Base-by-base conservation (phyloP, 2,888 invertebrate species). In the Mamestra brassicae region DNA sequence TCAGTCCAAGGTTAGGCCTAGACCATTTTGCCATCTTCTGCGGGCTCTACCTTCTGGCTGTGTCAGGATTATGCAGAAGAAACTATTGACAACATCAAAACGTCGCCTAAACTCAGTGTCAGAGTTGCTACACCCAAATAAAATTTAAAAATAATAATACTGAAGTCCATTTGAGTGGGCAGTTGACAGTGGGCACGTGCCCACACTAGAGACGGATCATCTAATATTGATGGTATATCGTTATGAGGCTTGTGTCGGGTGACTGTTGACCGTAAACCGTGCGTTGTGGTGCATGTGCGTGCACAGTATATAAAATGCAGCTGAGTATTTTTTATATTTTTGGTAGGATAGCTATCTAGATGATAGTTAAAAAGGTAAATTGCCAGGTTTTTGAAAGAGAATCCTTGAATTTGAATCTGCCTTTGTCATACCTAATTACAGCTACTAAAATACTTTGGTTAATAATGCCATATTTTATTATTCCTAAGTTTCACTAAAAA, bases 191-290 rank as follows among this genome's bases (percentile, higher is more conserved):
- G 26, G 45, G 83, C 84, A 82, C 84, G 86, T 84, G 68, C 76
- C 80, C 42, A 55, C 64, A 15, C 74, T 76, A 83, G 78, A 80
- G 81, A 85, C 81, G 81, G 87, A 84, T 90, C 92, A 93, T 94
- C 88, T 92, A 92, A 91, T 92, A 94, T 94, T 93, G 90, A 93
- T 93, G 86, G 89, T 86, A 81, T 88, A 85, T 42, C 84, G 84
- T 87, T 89, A 87, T 77, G 77, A 84, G 80, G 85, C 89, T 87
- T 87, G 89, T 87, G 85, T 79, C 63, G 62, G 67, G 73, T 80
- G 83, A 81, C 87, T 81, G 42, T 83, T 85, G 84, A 81, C 84
- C 79, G 71, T 87, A 84, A 83, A 80, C 71, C 57, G 65, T 68
- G 68, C 10, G 55, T 69, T 55, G 34, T 54, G 71, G 50, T 42